Conservation (phyloP, 2,888 invertebrate genomes). For the Drosophila pullipes region DNA sequence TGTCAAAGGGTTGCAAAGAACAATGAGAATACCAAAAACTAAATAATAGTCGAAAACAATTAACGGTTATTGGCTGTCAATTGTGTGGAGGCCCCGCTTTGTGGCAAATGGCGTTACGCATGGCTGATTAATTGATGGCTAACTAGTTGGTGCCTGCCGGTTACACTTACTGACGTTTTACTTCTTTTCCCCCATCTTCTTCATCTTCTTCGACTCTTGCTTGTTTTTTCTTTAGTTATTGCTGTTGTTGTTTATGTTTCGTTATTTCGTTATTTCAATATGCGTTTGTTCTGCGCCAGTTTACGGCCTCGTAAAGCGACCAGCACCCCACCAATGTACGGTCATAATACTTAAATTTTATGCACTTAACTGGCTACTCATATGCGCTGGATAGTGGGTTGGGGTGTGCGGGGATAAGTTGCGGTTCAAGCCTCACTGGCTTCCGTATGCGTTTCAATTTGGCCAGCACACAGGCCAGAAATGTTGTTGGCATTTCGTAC, state of each 20-base stretch:
- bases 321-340: slow-evolving; percentile 50
- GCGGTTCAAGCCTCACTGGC: slow-evolving; percentile 31
- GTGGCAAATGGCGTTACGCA: slow-evolving; percentile 76
- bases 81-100: slow-evolving; percentile 60
- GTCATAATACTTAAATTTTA: slow-evolving; percentile 79
- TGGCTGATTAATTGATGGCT: slow-evolving; percentile 69
- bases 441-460: slow-evolving; percentile 60
- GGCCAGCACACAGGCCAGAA: slow-evolving; percentile 32
- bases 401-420: not conserved
- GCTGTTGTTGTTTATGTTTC: slow-evolving; percentile 19
- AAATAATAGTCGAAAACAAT: slow-evolving; percentile 62
- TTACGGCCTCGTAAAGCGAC: slow-evolving; percentile 70
- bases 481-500: slow-evolving; percentile 69
- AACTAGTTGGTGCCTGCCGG: slow-evolving; percentile 24
- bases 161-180: slow-evolving; percentile 9
- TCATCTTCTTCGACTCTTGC: not conserved
- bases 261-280: slow-evolving; percentile 26
- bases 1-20: slow-evolving; percentile 49
- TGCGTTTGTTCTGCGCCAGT: slow-evolving; percentile 55
- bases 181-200: not conserved
- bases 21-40: slow-evolving; percentile 24
- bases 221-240: not conserved
- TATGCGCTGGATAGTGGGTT: not conserved
- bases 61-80: slow-evolving; percentile 70
- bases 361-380: slow-evolving; percentile 58